These are phyloP conservation scores for Rhagologus leucostigma DNA, from an alignment of 2,113 vertebrate species.

Conservation along the genomic window DNA sequence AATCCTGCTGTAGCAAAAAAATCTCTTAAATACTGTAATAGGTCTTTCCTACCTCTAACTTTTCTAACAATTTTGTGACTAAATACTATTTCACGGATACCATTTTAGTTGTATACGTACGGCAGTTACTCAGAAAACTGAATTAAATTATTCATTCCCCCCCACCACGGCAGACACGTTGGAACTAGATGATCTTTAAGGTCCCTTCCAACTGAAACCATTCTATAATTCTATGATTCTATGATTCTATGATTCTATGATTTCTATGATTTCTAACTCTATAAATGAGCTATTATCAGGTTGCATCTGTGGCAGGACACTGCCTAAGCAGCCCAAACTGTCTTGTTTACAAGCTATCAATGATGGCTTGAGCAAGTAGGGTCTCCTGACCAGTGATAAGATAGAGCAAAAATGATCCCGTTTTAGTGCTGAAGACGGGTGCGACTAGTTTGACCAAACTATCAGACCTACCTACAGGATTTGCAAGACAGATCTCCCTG, in stretches of 20 bases:
- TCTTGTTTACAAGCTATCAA: neutral
- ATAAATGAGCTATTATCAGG: neutral
- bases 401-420: neutral
- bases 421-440: neutral
- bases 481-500: neutral
- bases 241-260: neutral
- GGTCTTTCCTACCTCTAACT: neutral
- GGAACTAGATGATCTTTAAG: neutral
- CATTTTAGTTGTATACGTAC: neutral
- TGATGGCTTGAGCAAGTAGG: neutral
- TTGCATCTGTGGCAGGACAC: neutral
- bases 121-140: neutral
- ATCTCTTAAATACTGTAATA: neutral
- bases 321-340: too few relatives aligned
- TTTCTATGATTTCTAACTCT: neutral
- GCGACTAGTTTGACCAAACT: neutral
- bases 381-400: neutral
- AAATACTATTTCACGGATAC: neutral
- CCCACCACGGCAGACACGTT: neutral
- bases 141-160: neutral
- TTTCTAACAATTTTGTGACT: neutral
- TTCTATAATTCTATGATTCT: neutral
- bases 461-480: neutral
- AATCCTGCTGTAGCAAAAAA: neutral
- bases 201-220: neutral